Evolutionary conservation across 2,797 vertebrate genomes (phyloP), one percentile per base, ranked within the genome.

Genomic region (Crenichthys baileyi): DNA sequence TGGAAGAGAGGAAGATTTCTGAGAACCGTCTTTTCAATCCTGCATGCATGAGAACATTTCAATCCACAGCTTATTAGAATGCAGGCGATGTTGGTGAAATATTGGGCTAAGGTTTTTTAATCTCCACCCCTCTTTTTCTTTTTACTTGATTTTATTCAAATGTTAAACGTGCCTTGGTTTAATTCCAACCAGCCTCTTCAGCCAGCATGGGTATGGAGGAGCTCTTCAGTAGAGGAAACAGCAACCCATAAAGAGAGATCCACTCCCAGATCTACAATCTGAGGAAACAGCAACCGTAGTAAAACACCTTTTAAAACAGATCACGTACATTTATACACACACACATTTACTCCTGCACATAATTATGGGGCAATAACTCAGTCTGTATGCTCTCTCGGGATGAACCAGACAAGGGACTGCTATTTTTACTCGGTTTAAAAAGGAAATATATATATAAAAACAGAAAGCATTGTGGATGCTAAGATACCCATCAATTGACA

Each of bases 161-260:
- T 74, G 70, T 85, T 80, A 88, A 92, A 91, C 85, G 78, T 91
- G 92, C 77, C 83, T 89, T 88, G 87, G 90, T 91, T 88, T 91
- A 91, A 91, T 90, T 87, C 75, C 5, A 85, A 80, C 58, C 81
- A 76, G 82, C 79, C 80, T 91, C 77, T 85, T 82, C 82, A 83
- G 84, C 82, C 80, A 79, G 84, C 84, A 79, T 41, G 75, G 79
- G 85, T 79, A 72, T 72, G 73, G 7, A 77, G 50, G 58, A 82
- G 85, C 79, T 91, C 77, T 86, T 50, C 85, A 88, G 89, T 90
- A 90, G 85, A 83, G 82, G 81, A 87, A 88, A 83, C 88, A 82
- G 74, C 70, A 88, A 48, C 83, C 92, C 76, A 92, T 95, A 94
- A 95, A 95, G 93, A 91, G 93, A 94, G 77, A 88, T 88, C 82